phyloP scores from a whole-genome alignment of 1,140 invertebrate genomes.

The Drosophila athabasca region DNA sequence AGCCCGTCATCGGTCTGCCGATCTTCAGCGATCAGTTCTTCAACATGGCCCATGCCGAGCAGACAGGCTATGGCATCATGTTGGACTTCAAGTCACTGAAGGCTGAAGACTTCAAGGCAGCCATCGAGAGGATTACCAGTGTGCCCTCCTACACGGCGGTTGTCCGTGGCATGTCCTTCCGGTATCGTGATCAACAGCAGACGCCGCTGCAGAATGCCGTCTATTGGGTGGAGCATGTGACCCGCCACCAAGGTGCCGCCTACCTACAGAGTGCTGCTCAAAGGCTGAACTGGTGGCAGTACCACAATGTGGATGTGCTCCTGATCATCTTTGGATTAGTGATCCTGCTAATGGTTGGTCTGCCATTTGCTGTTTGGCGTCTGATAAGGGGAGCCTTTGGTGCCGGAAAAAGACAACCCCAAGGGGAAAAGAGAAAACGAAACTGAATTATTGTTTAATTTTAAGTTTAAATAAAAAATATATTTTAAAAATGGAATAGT shows the following conservation, averaged over 20 bases:
- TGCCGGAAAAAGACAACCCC: neutral
- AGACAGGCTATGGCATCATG: conserved; percentile 59
- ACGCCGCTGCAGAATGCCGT: conserved; percentile 87
- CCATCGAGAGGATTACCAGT: conserved; percentile 57
- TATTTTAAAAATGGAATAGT: too few relatives aligned
- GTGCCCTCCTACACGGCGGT: conserved; percentile 53
- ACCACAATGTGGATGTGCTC: conserved; percentile 57
- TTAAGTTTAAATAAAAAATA: neutral
- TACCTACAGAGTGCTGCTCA: conserved; percentile 60
- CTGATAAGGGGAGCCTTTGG: neutral
- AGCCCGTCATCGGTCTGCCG: conserved; percentile 87
- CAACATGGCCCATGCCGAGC: conserved; percentile 59
- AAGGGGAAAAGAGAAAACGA: neutral
- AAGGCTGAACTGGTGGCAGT: conserved; percentile 58
- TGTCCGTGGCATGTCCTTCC: conserved; percentile 84
- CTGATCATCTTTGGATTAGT: conserved; percentile 20
- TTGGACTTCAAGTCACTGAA: conserved; percentile 36
- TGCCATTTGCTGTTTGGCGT: conserved; percentile 21
- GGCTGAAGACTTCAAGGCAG: conserved; percentile 25
- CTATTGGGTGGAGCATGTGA: conserved; percentile 89
- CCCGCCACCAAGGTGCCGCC: conserved; percentile 85
- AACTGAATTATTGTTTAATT: neutral
- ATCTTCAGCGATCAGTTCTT: conserved; percentile 85
- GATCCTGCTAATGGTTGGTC: neutral
- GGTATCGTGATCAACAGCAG: conserved; percentile 87